A percentile compares a stretch with the other conserved stretches of the same genome.
These are phyloP conservation scores for Ploceus nigricollis DNA, from an alignment of 2,113 vertebrate genomes.

Conservation along the genomic window DNA sequence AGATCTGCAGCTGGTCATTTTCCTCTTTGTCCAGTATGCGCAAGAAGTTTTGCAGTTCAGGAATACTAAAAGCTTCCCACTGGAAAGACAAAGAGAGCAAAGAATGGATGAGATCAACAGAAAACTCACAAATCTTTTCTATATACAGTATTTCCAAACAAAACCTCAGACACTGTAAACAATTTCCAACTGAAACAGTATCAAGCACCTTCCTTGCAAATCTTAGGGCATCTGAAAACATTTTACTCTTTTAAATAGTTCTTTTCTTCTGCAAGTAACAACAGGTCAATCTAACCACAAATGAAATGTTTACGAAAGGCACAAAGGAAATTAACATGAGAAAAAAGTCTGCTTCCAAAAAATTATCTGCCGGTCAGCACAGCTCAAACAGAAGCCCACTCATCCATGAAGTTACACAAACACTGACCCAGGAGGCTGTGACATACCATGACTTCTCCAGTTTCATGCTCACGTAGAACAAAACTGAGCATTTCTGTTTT, in stretches of 20 bases:
- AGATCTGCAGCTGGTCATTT: conserved; percentile 80
- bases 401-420: background rate
- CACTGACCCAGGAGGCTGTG: background rate
- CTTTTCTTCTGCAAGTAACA: background rate
- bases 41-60: conserved; percentile 93
- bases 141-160: background rate
- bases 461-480: conserved; percentile 91
- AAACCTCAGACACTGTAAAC: background rate
- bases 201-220: background rate
- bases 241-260: background rate
- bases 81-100: conserved; percentile 31
- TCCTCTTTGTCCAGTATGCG: conserved; percentile 95
- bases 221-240: background rate
- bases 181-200: background rate
- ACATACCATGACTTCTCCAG: conserved; percentile 90
- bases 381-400: background rate
- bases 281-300: background rate
- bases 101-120: background rate
- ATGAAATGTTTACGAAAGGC: background rate
- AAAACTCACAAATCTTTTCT: background rate
- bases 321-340: background rate
- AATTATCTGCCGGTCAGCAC: background rate
- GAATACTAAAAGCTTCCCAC: conserved; percentile 97
- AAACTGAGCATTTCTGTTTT: conserved; percentile 86
- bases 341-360: background rate